Percentiles rank a stretch among this genome's conserved stretches.
Conservation (phyloP, 2,797 vertebrate species). For the Okamejei kenojei region DNA sequence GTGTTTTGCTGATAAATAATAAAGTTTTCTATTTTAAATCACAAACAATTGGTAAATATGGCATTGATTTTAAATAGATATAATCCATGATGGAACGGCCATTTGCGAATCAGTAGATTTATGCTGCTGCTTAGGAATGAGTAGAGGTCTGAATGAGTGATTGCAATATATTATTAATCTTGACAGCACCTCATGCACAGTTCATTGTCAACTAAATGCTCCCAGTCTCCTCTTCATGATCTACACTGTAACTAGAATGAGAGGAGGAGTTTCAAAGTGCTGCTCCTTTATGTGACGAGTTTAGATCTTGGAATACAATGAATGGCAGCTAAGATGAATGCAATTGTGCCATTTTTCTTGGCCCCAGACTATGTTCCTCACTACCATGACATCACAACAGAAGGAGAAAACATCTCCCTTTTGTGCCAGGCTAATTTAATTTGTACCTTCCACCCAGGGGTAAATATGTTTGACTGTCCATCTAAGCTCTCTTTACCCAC, state of each 20-base stretch:
- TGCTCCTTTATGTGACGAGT: constrained; percentile 73
- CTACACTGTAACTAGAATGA: constrained; percentile 62
- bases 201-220: constrained; percentile 47
- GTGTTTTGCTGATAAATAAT: neutral
- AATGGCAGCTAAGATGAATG: constrained; percentile 90
- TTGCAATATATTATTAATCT: constrained; percentile 2
- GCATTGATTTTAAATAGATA: neutral
- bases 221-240: constrained; percentile 58
- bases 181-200: constrained; percentile 16
- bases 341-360: constrained; percentile 76
- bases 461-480: constrained; percentile 97
- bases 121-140: neutral
- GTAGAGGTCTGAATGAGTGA: neutral
- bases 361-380: constrained; percentile 78
- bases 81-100: neutral
- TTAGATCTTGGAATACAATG: constrained; percentile 73
- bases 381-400: constrained; percentile 99
- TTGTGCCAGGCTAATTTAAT: constrained; percentile 97
- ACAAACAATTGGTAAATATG: neutral
- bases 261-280: constrained; percentile 63
- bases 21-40: neutral
- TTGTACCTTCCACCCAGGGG: constrained; percentile 97
- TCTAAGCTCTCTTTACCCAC: constrained; percentile 69
- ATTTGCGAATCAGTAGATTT: neutral
- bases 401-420: constrained; percentile 97